phyloP scores from a whole-genome alignment of 2,797 vertebrate species.

The Helarctos malayanus region DNA sequence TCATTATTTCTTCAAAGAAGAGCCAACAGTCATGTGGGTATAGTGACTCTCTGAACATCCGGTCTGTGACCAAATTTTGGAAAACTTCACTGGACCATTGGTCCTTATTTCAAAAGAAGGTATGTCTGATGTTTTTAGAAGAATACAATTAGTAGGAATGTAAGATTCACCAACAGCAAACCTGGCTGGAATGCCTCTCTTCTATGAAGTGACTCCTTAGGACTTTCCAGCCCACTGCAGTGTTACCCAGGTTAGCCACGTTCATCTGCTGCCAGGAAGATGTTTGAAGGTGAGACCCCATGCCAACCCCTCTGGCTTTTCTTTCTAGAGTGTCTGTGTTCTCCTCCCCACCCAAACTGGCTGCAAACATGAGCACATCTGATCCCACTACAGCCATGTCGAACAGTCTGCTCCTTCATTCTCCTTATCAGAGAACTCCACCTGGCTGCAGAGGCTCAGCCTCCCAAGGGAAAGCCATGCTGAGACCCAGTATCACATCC shows the following conservation, averaged over 20 bases:
- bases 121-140: neutral
- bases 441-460: constrained; percentile 36
- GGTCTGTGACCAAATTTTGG: neutral
- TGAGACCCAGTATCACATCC: constrained; percentile 64
- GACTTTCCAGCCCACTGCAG: neutral
- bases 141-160: neutral
- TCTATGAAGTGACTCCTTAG: neutral
- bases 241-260: neutral
- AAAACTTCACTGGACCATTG: neutral
- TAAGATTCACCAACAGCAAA: neutral
- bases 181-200: neutral
- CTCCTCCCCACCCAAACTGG: neutral
- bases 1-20: neutral
- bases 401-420: constrained; percentile 74
- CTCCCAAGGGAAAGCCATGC: constrained; percentile 73
- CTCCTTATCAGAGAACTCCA: constrained; percentile 74
- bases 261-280: constrained; percentile 26
- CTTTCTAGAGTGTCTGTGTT: constrained; percentile 15
- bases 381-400: neutral
- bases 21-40: neutral
- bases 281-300: neutral
- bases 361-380: constrained; percentile 53
- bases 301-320: constrained; percentile 5
- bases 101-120: constrained; percentile 31
- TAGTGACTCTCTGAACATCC: neutral